Evolutionary conservation across 2,888 invertebrate species (phyloP).

Genomic region (Cybosia mesomella): DNA sequence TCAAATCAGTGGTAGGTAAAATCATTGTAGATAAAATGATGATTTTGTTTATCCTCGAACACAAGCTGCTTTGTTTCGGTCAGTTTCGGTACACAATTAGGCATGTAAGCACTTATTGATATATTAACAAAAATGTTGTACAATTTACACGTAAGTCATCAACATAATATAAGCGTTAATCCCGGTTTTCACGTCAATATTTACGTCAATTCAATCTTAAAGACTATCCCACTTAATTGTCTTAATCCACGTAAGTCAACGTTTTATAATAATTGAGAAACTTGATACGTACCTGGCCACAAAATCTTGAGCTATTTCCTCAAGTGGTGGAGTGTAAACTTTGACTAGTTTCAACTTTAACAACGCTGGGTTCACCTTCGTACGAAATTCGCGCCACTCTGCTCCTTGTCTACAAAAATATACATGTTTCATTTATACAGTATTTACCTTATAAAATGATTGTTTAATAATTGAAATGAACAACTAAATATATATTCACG

Average conservation of each 20-base stretch:
- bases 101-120: no score
- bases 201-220: no score
- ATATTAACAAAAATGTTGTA: no score
- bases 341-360: conserved; percentile 88
- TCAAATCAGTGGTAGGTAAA: conserved; percentile 18
- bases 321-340: conserved; percentile 81
- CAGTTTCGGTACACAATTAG: no score
- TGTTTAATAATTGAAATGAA: background rate
- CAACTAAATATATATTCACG: conserved; percentile 10
- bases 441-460: background rate
- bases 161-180: no score
- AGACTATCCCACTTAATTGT: no score
- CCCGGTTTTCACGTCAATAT: no score
- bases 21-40: background rate
- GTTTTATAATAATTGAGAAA: no score
- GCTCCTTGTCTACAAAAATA: conserved; percentile 84
- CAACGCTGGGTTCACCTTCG: conserved; percentile 89
- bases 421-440: background rate
- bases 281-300: conserved; percentile 61
- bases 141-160: no score
- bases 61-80: background rate
- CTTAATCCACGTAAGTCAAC: no score
- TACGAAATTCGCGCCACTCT: conserved; percentile 89
- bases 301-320: conserved; percentile 80
- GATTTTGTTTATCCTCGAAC: background rate